Evolutionary conservation across 1,140 invertebrate species (phyloP).

Genomic region (Papilio xuthus): DNA sequence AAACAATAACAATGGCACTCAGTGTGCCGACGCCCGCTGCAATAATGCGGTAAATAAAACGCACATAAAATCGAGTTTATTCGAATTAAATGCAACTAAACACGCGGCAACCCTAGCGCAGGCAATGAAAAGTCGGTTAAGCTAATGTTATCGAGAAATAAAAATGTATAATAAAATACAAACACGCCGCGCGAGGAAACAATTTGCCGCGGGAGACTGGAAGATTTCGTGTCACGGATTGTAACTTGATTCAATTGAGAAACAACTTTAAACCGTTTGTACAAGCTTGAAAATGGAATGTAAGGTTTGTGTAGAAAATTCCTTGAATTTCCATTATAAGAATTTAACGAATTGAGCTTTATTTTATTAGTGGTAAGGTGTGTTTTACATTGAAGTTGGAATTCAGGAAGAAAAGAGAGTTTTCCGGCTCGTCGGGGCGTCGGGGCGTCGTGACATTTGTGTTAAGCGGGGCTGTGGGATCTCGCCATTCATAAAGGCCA

Average conservation of each 20-base stretch:
- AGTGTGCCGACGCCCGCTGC: neutral
- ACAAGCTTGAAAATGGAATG: conserved; percentile 57
- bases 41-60: conserved; percentile 49
- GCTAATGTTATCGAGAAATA: conserved; percentile 82
- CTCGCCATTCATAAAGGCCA: conserved; percentile 73
- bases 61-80: conserved; percentile 35
- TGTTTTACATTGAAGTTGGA: conserved; percentile 51
- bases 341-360: conserved; percentile 47
- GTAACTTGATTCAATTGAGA: conserved; percentile 47
- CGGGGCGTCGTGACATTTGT: conserved; percentile 79
- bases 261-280: conserved; percentile 51
- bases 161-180: conserved; percentile 82
- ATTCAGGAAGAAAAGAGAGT: conserved; percentile 80
- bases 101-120: conserved; percentile 69
- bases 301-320: conserved; percentile 64
- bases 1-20: conserved; percentile 23
- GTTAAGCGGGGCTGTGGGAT: conserved; percentile 75
- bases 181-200: conserved; percentile 80
- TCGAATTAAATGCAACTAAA: conserved; percentile 14
- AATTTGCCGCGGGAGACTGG: conserved; percentile 80
- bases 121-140: conserved; percentile 82
- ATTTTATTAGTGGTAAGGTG: conserved; percentile 50
- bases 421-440: conserved; percentile 76
- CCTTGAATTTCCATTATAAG: conserved; percentile 69
- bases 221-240: conserved; percentile 74